Evolutionary conservation across 2,888 invertebrate genomes (phyloP), one percentile per base, ranked within the genome.

Genomic region (Tinea trinotella): DNA sequence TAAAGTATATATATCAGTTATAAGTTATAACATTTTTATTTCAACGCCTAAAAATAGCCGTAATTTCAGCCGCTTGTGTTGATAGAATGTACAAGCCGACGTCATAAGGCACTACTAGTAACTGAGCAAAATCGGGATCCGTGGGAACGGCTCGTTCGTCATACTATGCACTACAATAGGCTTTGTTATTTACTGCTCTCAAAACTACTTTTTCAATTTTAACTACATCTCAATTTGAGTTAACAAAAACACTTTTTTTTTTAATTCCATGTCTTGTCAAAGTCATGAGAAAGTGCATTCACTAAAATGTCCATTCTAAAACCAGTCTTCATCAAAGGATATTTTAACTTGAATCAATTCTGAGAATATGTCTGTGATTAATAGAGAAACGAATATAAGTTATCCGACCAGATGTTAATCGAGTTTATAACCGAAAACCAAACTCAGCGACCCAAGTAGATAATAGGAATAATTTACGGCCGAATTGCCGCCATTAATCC

Each of bases 141-240:
- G 81, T 82, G 83, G 73, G 82, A 82, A 81, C 64, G 48, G 59
- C 57, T 62, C 58, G 57, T 34, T 22, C 67, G 62, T 64, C 71
- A 75, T 74, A n/a, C 69, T 70, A 79, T 78, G 74, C 72, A 69
- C 40, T 40, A 80, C 80, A 79, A 78, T 77, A 67, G 67, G 61
- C 71, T 69, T 76, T 76, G 72, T 76, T 68, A 59, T 18, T 2
- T 15, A 61, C 58, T 57, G 62, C 64, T 64, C 40, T 40, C 36
- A 22, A 55, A 53, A 56, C 56, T 56, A 50, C 46, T n/a, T 19
- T 17, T 15, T 40, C n/a, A 40, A 40, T 40, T n/a, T n/a, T 7
- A 15, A 40, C 40, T 4, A 7, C 40, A 40, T 40, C 40, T 40
- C 13, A 40, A 35, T 12, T 35, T 35, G 3, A 10, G 15, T 40